Conservation (phyloP, 2,888 invertebrate species). For the Callyntrura sp. region DNA sequence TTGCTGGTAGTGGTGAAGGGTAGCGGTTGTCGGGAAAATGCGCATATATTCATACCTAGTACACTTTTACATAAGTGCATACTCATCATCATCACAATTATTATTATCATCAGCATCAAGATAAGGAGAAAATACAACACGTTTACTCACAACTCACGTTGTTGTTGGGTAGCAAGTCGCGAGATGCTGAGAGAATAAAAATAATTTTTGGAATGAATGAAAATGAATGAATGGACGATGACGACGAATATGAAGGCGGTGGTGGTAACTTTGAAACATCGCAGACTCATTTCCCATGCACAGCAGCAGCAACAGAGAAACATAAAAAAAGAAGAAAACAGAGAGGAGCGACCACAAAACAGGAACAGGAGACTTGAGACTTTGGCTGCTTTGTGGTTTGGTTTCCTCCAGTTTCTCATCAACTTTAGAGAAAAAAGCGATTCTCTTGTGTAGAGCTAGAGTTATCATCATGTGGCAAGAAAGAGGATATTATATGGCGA, state of each 20-base stretch:
- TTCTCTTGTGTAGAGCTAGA: background rate
- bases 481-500: conserved; percentile 22
- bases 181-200: conserved; percentile 43
- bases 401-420: conserved; percentile 74
- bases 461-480: conserved; percentile 57
- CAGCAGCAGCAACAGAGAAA: background rate
- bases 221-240: conserved; percentile 51
- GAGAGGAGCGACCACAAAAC: conserved; percentile 63
- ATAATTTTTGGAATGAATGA: conserved; percentile 62
- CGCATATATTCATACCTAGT: background rate
- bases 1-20: conserved; percentile 20
- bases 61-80: conserved; percentile 33
- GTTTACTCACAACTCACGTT: background rate
- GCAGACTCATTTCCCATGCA: conserved; percentile 75
- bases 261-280: conserved; percentile 5
- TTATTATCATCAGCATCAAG: conserved; percentile 25
- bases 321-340: conserved; percentile 20
- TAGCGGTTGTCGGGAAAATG: conserved; percentile 27
- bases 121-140: conserved; percentile 42
- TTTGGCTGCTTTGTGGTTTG: conserved; percentile 57
- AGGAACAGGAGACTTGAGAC: conserved; percentile 77
- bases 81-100: conserved; percentile 39
- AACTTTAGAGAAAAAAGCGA: conserved; percentile 39
- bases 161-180: too few relatives aligned
- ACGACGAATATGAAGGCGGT: background rate